These are phyloP conservation scores for Papilio dardanus DNA, from an alignment of 1,140 invertebrate species.

Conservation along the genomic window DNA sequence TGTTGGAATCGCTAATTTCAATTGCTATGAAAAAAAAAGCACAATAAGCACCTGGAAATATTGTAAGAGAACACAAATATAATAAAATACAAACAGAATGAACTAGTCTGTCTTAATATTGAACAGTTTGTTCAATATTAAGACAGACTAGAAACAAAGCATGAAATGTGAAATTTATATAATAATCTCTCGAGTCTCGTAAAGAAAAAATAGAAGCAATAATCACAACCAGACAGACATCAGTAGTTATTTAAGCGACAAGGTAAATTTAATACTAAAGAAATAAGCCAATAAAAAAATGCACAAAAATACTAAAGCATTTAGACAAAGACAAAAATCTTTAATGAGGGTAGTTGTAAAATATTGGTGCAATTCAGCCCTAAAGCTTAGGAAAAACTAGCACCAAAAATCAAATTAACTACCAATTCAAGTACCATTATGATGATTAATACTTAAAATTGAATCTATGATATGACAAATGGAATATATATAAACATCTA, in stretches of 20 bases:
- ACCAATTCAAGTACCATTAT: neutral
- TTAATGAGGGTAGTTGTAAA: neutral
- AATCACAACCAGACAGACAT: conserved; percentile 8
- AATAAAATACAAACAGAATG: too few species aligned
- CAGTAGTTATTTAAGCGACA: neutral
- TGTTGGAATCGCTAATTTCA: neutral
- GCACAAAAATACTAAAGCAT: neutral
- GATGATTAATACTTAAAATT: neutral
- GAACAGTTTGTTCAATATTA: too few species aligned
- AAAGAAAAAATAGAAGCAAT: neutral
- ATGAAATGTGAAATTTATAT: too few species aligned
- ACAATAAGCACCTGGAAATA: too few species aligned
- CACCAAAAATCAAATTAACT: neutral
- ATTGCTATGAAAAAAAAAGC: neutral
- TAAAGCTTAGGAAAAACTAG: neutral
- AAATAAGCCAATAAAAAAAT: neutral
- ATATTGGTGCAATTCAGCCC: neutral
- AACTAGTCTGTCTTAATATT: too few species aligned
- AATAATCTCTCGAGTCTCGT: too few species aligned
- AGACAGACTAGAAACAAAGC: too few species aligned
- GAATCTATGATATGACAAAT: conserved; percentile 33
- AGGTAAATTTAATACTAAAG: neutral
- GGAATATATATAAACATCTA: conserved; percentile 35
- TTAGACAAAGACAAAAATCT: neutral
- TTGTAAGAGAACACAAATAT: too few species aligned